These are phyloP conservation scores for Serrognathus titanus DNA, from an alignment of 2,888 invertebrate species.

Conservation along the genomic window DNA sequence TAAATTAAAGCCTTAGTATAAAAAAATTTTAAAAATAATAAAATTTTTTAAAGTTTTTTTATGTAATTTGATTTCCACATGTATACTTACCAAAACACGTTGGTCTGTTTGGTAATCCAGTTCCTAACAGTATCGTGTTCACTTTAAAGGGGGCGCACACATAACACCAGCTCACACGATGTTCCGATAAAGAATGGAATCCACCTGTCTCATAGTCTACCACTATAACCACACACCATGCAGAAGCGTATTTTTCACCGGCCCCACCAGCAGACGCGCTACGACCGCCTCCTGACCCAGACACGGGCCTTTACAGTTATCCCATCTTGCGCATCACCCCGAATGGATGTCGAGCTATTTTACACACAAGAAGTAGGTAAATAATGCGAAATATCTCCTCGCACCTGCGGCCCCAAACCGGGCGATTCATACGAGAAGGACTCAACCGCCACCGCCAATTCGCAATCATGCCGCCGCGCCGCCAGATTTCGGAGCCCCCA, in stretches of 20 bases:
- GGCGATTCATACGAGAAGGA: too few relatives aligned
- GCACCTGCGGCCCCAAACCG: not conserved
- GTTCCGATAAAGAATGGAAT: constrained; percentile 47
- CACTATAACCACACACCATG: constrained; percentile 33
- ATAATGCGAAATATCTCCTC: constrained; percentile 36
- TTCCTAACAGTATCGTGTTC: not conserved
- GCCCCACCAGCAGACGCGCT: constrained; percentile 31
- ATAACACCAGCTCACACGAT: constrained; percentile 32
- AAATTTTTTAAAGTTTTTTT: too few relatives aligned
- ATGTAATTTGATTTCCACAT: too few relatives aligned
- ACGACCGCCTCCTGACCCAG: constrained; percentile 57
- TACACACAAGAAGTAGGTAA: constrained; percentile 34
- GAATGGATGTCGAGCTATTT: constrained; percentile 16
- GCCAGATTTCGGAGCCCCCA: constrained; percentile 10
- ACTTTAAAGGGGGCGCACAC: constrained; percentile 28
- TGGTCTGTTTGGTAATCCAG: not conserved
- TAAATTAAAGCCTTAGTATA: too few relatives aligned
- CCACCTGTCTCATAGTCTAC: constrained; percentile 49
- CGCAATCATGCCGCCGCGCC: constrained; percentile 8
- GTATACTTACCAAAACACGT: not conserved
- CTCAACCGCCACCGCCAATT: too few relatives aligned
- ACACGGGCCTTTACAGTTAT: constrained; percentile 54
- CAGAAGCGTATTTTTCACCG: constrained; percentile 26
- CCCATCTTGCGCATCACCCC: constrained; percentile 45
- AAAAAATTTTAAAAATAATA: too few relatives aligned